Evolutionary conservation across 2,797 vertebrate genomes (phyloP).

Genomic region (Erethizon dorsatum): DNA sequence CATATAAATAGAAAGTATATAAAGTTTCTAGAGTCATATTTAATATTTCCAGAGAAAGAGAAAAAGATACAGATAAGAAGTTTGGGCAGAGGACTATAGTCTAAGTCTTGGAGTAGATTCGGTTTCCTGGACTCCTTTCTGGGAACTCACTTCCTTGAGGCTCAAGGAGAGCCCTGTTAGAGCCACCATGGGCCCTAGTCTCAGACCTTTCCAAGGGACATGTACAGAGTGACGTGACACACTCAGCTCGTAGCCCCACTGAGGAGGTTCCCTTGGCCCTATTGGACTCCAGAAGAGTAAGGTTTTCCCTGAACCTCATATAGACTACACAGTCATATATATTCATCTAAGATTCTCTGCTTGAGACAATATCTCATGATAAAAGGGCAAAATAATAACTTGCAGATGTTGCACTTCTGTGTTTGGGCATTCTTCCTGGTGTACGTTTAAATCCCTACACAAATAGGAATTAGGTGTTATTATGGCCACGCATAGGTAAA

Average conservation of each 20-base stretch:
- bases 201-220: background rate
- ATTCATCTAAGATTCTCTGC: background rate
- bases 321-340: background rate
- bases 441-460: background rate
- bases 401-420: background rate
- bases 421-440: background rate
- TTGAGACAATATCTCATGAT: conserved; percentile 6
- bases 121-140: background rate
- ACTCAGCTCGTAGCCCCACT: background rate
- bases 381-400: background rate
- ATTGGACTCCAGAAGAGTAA: background rate
- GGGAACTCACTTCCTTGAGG: background rate
- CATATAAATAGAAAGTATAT: background rate
- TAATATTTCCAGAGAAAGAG: background rate
- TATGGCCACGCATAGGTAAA: background rate
- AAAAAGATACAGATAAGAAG: background rate
- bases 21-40: background rate
- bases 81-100: background rate
- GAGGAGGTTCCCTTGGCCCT: background rate
- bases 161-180: background rate
- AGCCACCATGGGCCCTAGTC: too few relatives aligned
- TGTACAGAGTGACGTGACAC: background rate
- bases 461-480: background rate
- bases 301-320: conserved; percentile 6
- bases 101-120: background rate